These are phyloP conservation scores for Calephelis virginiensis DNA, from an alignment of 1,140 invertebrate species.

Conservation along the genomic window DNA sequence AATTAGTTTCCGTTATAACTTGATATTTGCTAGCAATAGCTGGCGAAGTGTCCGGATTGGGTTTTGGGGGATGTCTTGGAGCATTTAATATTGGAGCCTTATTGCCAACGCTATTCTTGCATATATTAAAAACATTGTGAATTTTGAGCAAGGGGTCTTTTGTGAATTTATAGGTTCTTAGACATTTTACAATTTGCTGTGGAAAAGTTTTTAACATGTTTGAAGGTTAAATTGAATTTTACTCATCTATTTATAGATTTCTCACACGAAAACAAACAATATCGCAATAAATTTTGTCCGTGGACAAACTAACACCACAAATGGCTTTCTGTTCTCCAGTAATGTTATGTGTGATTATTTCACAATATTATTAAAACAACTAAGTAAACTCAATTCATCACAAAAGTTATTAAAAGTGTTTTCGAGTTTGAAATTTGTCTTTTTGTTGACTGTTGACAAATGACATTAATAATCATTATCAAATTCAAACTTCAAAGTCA, in stretches of 20 bases:
- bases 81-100: constrained; percentile 72
- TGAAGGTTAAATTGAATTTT: constrained; percentile 9
- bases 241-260: background rate
- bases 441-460: too few species aligned
- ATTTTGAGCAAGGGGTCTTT: background rate
- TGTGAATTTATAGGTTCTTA: background rate
- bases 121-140: background rate
- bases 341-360: background rate
- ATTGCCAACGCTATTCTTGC: background rate
- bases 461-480: too few species aligned
- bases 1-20: constrained; percentile 82
- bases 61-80: constrained; percentile 71
- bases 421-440: too few species aligned
- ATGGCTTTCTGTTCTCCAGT: too few species aligned
- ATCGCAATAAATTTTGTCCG: constrained; percentile 4
- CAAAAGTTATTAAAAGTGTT: too few species aligned
- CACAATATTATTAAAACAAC: background rate
- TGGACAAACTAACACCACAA: too few species aligned
- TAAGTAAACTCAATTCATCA: too few species aligned
- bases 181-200: background rate
- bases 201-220: constrained; percentile 4
- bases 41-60: constrained; percentile 50
- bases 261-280: constrained; percentile 5
- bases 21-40: constrained; percentile 77
- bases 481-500: too few species aligned